A percentile compares a stretch with the other conserved stretches of the same genome.
phyloP scores from a whole-genome alignment of 2,888 invertebrate genomes.

The Euphydryas editha region DNA sequence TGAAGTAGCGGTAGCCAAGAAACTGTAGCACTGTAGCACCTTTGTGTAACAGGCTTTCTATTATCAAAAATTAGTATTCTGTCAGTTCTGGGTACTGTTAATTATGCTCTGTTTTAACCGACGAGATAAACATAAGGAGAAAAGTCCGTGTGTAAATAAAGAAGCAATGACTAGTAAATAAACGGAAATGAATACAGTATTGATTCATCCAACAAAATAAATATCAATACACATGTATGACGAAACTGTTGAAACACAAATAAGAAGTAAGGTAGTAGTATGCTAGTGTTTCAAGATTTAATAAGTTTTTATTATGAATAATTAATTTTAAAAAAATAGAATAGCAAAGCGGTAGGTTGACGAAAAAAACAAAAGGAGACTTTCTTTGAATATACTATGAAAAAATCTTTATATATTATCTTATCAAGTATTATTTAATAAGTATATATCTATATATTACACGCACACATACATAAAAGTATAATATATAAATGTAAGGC shows the following conservation, averaged over 20 bases:
- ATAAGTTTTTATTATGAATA: too few species aligned
- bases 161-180: constrained; percentile 31
- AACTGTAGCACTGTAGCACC: constrained; percentile 74
- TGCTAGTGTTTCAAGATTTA: too few species aligned
- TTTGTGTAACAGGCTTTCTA: constrained; percentile 63
- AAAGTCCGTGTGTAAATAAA: constrained; percentile 35
- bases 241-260: constrained; percentile 24
- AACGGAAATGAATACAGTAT: constrained; percentile 21
- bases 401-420: too few species aligned
- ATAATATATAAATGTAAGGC: too few species aligned
- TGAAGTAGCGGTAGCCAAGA: constrained; percentile 71
- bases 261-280: constrained; percentile 3
- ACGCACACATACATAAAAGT: too few species aligned
- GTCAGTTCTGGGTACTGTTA: constrained; percentile 70
- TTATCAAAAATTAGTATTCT: constrained; percentile 65
- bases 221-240: constrained; percentile 20
- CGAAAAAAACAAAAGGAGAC: too few species aligned
- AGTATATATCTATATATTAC: too few species aligned
- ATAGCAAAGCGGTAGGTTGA: too few species aligned
- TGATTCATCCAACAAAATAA: constrained; percentile 14
- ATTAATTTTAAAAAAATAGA: too few species aligned
- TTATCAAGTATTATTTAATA: too few species aligned
- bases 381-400: too few species aligned
- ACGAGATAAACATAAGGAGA: constrained; percentile 48
- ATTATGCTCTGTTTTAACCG: constrained; percentile 56